Evolutionary conservation across 2,113 vertebrate species (phyloP).

Genomic region (Psettodes erumei): DNA sequence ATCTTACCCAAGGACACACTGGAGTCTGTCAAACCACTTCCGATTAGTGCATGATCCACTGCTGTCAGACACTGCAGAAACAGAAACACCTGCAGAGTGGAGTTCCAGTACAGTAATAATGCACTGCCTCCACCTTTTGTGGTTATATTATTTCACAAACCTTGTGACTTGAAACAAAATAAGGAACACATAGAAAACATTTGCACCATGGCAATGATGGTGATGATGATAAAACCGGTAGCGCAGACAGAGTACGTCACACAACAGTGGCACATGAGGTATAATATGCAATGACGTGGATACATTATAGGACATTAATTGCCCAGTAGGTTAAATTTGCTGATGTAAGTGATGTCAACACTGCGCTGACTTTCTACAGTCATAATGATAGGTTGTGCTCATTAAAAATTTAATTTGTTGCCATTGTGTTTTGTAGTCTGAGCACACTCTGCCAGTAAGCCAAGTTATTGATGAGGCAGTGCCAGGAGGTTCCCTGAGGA

Average conservation of each 20-base stretch:
- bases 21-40: too few relatives aligned
- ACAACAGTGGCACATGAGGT: background rate
- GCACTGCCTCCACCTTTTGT: background rate
- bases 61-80: too few relatives aligned
- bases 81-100: too few relatives aligned
- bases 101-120: too few relatives aligned
- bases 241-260: background rate
- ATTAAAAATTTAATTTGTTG: constrained; percentile 64
- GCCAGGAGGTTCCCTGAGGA: constrained; percentile 65
- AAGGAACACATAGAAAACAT: background rate
- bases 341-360: constrained; percentile 54
- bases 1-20: too few relatives aligned
- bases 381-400: constrained; percentile 59
- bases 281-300: constrained; percentile 4
- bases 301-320: constrained; percentile 23
- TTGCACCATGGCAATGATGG: background rate
- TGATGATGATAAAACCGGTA: background rate
- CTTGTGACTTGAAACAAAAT: background rate
- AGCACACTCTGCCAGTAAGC: constrained; percentile 53
- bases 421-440: constrained; percentile 47
- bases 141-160: background rate
- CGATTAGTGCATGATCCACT: too few relatives aligned
- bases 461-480: constrained; percentile 69
- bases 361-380: constrained; percentile 46
- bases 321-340: constrained; percentile 29